Percentiles rank a stretch among this genome's conserved stretches.
Conservation (phyloP, 2,113 vertebrate genomes). For the Ardeotis arabs region DNA sequence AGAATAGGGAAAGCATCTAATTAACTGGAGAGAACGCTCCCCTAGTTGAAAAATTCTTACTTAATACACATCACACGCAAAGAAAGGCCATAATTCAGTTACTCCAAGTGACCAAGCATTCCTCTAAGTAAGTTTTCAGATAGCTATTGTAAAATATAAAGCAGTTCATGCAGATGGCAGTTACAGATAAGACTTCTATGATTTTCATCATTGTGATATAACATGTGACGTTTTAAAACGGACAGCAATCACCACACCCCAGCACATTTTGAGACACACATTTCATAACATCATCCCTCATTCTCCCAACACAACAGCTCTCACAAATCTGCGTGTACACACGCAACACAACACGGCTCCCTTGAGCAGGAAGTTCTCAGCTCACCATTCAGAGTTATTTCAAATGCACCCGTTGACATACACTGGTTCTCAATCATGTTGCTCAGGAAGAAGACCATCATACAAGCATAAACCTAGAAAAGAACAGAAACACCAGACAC, state of each 20-base stretch:
- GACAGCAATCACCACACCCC: not conserved
- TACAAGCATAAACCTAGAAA: conserved; percentile 94
- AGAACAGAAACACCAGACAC: not conserved
- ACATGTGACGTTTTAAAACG: not conserved
- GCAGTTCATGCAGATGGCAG: no score
- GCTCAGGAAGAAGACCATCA: conserved; percentile 99
- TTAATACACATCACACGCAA: not conserved
- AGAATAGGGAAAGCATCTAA: not conserved
- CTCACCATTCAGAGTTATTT: conserved; percentile 96
- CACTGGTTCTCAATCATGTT: conserved; percentile 99
- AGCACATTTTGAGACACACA: not conserved
- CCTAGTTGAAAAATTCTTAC: not conserved
- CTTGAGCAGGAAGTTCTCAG: not conserved
- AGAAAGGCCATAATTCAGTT: not conserved
- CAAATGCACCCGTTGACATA: conserved; percentile 98
- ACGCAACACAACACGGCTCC: accelerated
- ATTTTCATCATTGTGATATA: not conserved
- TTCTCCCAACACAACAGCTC: not conserved
- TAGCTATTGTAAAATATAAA: not conserved
- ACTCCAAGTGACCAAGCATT: not conserved
- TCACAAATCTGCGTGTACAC: accelerated
- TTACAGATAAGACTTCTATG: no score
- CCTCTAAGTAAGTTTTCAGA: not conserved
- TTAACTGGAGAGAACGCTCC: not conserved
- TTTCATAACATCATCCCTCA: not conserved